Evolutionary conservation across 2,797 vertebrate species (phyloP).

Genomic region (Novumbra hubbsi): DNA sequence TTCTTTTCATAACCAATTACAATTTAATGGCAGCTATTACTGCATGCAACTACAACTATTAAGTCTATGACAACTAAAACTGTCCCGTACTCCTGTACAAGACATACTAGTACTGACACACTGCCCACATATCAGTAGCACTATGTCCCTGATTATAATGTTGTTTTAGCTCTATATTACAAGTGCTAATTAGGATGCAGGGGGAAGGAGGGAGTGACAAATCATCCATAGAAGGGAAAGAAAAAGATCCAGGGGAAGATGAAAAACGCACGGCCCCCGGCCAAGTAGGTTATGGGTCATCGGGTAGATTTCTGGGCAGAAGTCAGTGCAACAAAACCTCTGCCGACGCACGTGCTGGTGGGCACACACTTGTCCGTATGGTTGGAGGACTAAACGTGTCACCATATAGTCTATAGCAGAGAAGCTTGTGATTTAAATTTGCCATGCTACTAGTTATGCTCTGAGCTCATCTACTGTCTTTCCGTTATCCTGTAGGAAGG

Average conservation of each 20-base stretch:
- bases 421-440: background rate
- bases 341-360: conserved; percentile 40
- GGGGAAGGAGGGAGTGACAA: conserved; percentile 35
- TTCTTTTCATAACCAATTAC: too few species aligned
- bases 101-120: background rate
- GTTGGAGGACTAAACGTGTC: background rate
- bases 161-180: background rate
- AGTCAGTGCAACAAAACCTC: conserved; percentile 45
- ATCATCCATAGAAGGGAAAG: conserved; percentile 35
- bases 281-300: conserved; percentile 63
- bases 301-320: conserved; percentile 51
- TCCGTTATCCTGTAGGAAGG: background rate
- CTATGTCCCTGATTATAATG: background rate
- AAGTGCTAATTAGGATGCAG: conserved; percentile 8
- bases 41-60: too few species aligned
- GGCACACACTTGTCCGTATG: conserved; percentile 22
- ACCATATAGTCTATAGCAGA: background rate
- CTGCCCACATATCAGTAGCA: background rate
- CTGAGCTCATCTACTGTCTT: background rate
- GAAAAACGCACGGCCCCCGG: conserved; percentile 25
- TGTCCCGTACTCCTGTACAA: too few species aligned
- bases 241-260: conserved; percentile 26
- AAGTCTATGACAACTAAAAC: too few species aligned
- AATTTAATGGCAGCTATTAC: too few species aligned
- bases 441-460: background rate